Evolutionary conservation across 2,888 invertebrate genomes (phyloP), one percentile per base, ranked within the genome.

Genomic region (Acleris emargana): DNA sequence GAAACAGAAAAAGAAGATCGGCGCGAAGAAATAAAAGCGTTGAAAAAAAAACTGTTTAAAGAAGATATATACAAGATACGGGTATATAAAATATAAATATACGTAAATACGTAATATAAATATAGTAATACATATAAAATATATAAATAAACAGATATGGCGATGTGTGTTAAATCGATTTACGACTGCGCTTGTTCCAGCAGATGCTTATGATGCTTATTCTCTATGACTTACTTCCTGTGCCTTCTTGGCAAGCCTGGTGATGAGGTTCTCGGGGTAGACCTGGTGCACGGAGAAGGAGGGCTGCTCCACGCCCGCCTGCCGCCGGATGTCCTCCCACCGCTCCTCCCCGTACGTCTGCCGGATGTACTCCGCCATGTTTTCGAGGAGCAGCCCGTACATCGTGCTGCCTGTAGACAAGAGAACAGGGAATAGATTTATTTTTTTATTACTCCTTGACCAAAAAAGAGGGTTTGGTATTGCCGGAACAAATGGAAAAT

Each of bases 301-400:
- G 5, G 97, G 96, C 72, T 97, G 96, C 72, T 97, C 97, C 18
- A 99, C 96, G n/a, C 95, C 95, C 0, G 97, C 97, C 77, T 96
- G 95, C 66, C 96, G 90, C 64, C 98, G 91, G 69, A 99, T 97
- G 81, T 97, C 97, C 77, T 98, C 97, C 99, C 99, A 99, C 76
- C 96, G 95, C 64, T 97, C 97, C 81, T 98, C 98, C 0, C 99
- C 99, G 89, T 98, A 99, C n/a, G 95, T 96, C 78, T 96, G 95
- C 68, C 97, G 96, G 80, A 99, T 97, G 91, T 96, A 98, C 87
- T 98, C 97, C 74, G 97, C 96, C 92, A 99, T 94, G 82, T 98
- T 98, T 88, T 99, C 99, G 78, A 99, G 91, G 50, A 99, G 94
- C 71, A 99, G 93, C 43, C 99, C 99, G 93, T 99, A 99, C 99